Evolutionary conservation across 2,888 invertebrate species (phyloP).

Genomic region (Calliphora vomitoria): DNA sequence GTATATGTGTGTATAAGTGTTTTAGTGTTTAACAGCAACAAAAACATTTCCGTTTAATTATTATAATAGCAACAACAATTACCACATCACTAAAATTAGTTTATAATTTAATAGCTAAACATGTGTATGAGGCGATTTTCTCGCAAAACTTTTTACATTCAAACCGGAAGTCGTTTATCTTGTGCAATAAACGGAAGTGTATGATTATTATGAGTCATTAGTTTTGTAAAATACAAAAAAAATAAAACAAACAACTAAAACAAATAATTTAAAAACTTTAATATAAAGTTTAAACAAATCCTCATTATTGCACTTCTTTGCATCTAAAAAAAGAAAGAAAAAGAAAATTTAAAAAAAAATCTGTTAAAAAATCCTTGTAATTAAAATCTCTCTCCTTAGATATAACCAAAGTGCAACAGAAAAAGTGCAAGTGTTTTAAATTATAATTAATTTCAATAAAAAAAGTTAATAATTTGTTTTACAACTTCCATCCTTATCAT

Average conservation of each 20-base stretch:
- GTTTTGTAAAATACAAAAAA: slow-evolving; percentile 35
- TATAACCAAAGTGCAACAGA: background rate
- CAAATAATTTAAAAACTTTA: background rate
- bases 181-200: slow-evolving; percentile 52
- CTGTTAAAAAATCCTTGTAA: background rate
- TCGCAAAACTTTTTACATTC: background rate
- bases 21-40: slow-evolving; percentile 27
- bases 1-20: background rate
- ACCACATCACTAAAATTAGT: background rate
- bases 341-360: background rate
- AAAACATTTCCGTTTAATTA: slow-evolving; percentile 54
- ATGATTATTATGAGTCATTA: slow-evolving; percentile 63
- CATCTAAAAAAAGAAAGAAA: no score
- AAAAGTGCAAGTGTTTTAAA: background rate
- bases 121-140: background rate
- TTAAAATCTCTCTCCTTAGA: background rate
- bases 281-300: background rate
- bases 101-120: background rate
- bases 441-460: background rate
- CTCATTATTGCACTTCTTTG: no score
- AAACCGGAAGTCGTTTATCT: slow-evolving; percentile 61
- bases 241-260: background rate
- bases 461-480: slow-evolving; percentile 47
- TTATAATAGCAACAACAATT: slow-evolving; percentile 16
- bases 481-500: background rate